phyloP scores from a whole-genome alignment of 2,888 invertebrate species.

The Acanthosepion pharaonis region DNA sequence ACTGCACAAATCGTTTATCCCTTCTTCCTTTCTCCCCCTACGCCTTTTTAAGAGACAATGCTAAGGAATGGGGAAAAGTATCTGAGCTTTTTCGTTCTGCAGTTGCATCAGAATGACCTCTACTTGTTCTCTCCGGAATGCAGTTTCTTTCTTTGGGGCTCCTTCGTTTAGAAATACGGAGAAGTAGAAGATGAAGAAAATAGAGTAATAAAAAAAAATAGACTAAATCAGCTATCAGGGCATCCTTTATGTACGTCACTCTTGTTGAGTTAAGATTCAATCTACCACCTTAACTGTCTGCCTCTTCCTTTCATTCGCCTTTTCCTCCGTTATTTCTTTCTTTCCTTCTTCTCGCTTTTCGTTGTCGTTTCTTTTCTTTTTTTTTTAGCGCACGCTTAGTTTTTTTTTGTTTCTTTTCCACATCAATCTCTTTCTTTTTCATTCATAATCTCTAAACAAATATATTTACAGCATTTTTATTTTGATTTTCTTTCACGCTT shows the following conservation, averaged over 20 bases:
- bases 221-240: not conserved
- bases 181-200: not conserved
- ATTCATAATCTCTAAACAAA: not conserved
- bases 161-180: not conserved
- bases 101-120: not conserved
- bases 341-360: not conserved
- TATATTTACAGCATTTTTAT: not conserved
- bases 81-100: not conserved
- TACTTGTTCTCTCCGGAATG: constrained; percentile 4
- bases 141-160: not conserved
- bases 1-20: not conserved
- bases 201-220: not conserved
- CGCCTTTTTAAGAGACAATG: not conserved
- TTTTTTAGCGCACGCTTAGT: not conserved
- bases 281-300: not conserved
- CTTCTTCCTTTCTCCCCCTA: not conserved
- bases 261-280: not conserved
- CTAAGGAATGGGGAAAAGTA: not conserved
- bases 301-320: not conserved
- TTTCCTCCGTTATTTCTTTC: not conserved
- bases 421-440: not conserved
- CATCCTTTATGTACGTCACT: not conserved
- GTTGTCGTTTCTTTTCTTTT: too few species aligned
- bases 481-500: not conserved
- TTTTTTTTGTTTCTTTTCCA: not conserved